Conservation (phyloP, 2,888 invertebrate species). For the Idaea dimidiata region DNA sequence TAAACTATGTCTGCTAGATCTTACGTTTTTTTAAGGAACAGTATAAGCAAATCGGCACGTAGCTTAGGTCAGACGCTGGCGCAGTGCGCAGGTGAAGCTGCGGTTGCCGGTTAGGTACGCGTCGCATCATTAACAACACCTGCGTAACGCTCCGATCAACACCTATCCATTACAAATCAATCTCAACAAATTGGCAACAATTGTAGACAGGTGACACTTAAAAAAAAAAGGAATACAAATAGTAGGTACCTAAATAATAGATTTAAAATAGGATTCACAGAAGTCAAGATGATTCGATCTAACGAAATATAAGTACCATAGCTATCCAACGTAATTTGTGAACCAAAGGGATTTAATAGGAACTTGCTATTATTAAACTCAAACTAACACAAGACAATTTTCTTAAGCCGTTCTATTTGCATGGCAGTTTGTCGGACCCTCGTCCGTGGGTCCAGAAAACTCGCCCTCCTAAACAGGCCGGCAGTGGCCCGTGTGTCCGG, state of each 20-base stretch:
- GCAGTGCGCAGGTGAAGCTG: constrained; percentile 61
- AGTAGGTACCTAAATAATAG: neutral
- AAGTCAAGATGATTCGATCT: neutral
- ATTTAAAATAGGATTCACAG: neutral
- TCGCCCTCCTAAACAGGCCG: constrained; percentile 54
- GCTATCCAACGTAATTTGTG: too few species aligned
- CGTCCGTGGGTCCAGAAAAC: constrained; percentile 50
- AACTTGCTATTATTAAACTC: neutral
- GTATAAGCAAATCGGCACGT: constrained; percentile 51
- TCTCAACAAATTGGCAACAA: constrained; percentile 10
- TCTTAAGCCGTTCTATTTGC: constrained; percentile 35
- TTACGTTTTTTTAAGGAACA: neutral
- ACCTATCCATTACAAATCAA: constrained; percentile 31
- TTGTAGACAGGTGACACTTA: constrained; percentile 13
- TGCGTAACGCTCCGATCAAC: constrained; percentile 39
- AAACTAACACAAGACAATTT: constrained; percentile 22
- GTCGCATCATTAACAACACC: constrained; percentile 45
- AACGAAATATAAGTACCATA: neutral
- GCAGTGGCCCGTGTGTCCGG: constrained; percentile 64
- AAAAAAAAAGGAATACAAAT: neutral
- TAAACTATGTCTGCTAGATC: too few species aligned
- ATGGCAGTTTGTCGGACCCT: constrained; percentile 31
- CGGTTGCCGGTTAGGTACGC: constrained; percentile 47
- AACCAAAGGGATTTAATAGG: neutral
- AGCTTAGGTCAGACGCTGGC: constrained; percentile 55